Conservation (phyloP, 2,888 invertebrate species). For the Actias luna region DNA sequence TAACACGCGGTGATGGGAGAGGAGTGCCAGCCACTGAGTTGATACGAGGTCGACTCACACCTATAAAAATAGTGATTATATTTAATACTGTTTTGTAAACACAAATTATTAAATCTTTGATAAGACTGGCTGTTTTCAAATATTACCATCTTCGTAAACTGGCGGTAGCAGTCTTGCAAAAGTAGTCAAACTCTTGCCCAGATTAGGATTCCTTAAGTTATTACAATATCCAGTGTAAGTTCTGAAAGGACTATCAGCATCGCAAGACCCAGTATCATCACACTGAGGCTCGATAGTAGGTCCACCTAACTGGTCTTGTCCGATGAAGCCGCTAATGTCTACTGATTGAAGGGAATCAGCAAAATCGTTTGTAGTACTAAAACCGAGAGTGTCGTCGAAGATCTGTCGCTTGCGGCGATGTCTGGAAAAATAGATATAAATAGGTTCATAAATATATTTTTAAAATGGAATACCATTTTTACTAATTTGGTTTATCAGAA, state of each 20-base stretch:
- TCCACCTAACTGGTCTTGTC: slow-evolving; percentile 80
- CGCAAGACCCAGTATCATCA: slow-evolving; percentile 87
- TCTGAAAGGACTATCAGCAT: slow-evolving; percentile 86
- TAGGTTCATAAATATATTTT: not conserved
- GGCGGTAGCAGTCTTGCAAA: slow-evolving; percentile 93
- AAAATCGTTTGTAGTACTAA: slow-evolving; percentile 83
- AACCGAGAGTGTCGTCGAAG: slow-evolving; percentile 82
- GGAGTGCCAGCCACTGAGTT: slow-evolving; percentile 88
- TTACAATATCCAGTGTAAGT: slow-evolving; percentile 93
- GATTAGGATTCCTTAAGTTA: slow-evolving; percentile 90
- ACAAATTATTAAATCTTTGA: too few species aligned
- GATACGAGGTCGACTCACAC: slow-evolving; percentile 89
- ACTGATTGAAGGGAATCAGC: slow-evolving; percentile 90
- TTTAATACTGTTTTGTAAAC: not conserved
- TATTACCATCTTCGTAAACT: slow-evolving; percentile 91
- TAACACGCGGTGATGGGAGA: slow-evolving; percentile 91
- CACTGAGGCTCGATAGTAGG: slow-evolving; percentile 86
- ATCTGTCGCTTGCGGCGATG: slow-evolving; percentile 87
- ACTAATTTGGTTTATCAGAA: not conserved
- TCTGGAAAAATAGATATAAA: slow-evolving; percentile 41
- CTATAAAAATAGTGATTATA: slow-evolving; percentile 51
- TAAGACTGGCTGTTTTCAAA: not conserved
- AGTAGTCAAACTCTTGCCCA: slow-evolving; percentile 92
- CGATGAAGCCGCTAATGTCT: slow-evolving; percentile 87
- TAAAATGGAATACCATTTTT: not conserved